phyloP scores from a whole-genome alignment of 1,140 invertebrate species.

The Neodiprion fabricii region DNA sequence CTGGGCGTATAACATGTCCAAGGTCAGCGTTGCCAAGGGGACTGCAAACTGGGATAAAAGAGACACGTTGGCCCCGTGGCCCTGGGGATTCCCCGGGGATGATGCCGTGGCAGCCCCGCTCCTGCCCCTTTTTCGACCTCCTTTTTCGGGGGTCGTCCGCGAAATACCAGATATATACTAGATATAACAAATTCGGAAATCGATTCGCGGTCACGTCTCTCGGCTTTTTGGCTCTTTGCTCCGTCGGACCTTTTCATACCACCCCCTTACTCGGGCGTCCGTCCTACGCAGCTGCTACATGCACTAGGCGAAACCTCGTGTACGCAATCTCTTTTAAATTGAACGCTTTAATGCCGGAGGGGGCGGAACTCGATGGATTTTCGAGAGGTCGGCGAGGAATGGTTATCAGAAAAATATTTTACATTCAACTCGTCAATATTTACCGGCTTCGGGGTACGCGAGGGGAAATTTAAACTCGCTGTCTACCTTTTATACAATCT shows the following conservation, averaged over 20 bases:
- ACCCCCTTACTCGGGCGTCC: not conserved
- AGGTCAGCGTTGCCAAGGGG: conserved; percentile 3
- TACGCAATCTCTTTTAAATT: not conserved
- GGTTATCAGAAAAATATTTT: not conserved
- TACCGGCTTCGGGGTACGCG: too few species aligned
- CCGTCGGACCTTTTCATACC: not conserved
- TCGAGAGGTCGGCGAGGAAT: not conserved
- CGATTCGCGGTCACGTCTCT: not conserved
- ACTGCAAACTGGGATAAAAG: not conserved
- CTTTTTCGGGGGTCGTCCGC: not conserved
- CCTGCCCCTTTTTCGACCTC: not conserved
- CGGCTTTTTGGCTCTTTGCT: not conserved
- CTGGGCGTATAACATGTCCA: not conserved
- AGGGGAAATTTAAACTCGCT: too few species aligned
- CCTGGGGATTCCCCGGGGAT: conserved; percentile 2
- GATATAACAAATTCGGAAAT: not conserved
- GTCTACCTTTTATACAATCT: too few species aligned
- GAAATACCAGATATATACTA: not conserved
- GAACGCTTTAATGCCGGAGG: not conserved
- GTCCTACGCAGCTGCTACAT: too few species aligned
- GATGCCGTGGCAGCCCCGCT: not conserved
- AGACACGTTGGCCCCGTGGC: conserved; percentile 6
- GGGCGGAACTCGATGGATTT: not conserved
- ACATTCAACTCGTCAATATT: too few species aligned
- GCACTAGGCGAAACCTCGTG: too few species aligned